Conservation (phyloP, 2,797 vertebrate species). For the Danio aesculapii region DNA sequence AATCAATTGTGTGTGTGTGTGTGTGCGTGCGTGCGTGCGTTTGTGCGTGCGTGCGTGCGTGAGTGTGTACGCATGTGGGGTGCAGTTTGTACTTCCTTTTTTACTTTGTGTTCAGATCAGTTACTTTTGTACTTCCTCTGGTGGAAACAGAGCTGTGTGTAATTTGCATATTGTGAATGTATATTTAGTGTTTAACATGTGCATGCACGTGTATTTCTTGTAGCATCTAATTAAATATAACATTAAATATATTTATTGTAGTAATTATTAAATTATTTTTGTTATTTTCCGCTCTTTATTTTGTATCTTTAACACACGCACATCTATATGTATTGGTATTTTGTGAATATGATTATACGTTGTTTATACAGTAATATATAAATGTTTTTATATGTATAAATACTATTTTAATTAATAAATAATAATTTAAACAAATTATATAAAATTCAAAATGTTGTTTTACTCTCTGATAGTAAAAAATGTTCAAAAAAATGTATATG, state of each 20-base stretch:
- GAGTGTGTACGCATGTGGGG: too few relatives aligned
- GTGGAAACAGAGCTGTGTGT: background rate
- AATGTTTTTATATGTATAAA: background rate
- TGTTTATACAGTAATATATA: background rate
- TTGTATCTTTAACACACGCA: background rate
- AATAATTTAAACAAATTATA: too few relatives aligned
- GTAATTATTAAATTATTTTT: too few relatives aligned
- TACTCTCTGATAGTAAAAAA: too few relatives aligned
- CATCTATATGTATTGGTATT: background rate
- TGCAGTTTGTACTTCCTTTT: slow-evolving; percentile 28
- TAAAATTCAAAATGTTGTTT: too few relatives aligned
- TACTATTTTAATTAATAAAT: too few relatives aligned
- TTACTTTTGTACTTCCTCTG: slow-evolving; percentile 8
- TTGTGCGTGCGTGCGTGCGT: too few relatives aligned
- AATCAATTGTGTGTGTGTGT: background rate
- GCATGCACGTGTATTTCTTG: background rate
- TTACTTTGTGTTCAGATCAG: background rate
- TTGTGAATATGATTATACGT: too few relatives aligned
- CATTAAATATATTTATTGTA: too few relatives aligned
- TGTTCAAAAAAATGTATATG: too few relatives aligned
- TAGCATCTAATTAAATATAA: too few relatives aligned
- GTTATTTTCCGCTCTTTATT: background rate
- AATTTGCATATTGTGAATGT: background rate
- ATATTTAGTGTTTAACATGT: background rate
- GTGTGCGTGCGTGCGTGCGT: too few relatives aligned